Percentiles rank a stretch among this genome's conserved stretches.
Evolutionary conservation across 2,797 vertebrate species (phyloP).

Genomic region (Pseudochaenichthys georgianus): DNA sequence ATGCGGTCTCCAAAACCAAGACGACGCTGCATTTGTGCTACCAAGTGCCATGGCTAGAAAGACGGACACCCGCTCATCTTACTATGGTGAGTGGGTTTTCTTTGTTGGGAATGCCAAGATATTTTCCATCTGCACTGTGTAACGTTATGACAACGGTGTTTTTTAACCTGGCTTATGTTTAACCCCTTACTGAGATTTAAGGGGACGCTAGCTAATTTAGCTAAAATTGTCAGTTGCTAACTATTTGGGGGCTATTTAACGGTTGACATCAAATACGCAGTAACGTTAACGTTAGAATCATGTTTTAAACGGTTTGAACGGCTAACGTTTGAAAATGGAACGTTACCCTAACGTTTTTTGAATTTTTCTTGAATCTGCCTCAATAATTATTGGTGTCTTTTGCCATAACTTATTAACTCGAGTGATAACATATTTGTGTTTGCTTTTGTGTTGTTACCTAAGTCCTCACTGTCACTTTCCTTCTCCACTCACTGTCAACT

Average conservation of each 20-base stretch:
- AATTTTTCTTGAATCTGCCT: background rate
- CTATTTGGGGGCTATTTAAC: constrained; percentile 36
- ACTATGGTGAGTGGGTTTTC: constrained; percentile 84
- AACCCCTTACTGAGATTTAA: constrained; percentile 24
- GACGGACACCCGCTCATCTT: constrained; percentile 81
- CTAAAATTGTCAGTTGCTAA: constrained; percentile 32
- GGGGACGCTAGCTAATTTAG: constrained; percentile 27
- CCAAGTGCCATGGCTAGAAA: constrained; percentile 85
- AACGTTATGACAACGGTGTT: constrained; percentile 39
- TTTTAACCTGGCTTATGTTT: constrained; percentile 5
- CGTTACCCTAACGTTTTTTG: background rate
- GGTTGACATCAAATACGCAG: constrained; percentile 40
- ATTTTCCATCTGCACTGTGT: constrained; percentile 31
- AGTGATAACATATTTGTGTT: background rate
- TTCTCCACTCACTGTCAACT: constrained; percentile 17
- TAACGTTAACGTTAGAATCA: constrained; percentile 16
- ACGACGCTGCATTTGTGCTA: constrained; percentile 78
- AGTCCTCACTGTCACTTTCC: constrained; percentile 18
- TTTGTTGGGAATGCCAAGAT: constrained; percentile 71
- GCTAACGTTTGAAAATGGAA: background rate
- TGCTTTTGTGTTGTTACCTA: constrained; percentile 14
- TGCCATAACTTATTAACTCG: background rate
- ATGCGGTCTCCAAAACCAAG: constrained; percentile 89
- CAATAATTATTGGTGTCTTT: background rate
- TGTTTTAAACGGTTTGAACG: constrained; percentile 10